Evolutionary conservation across 2,797 vertebrate species (phyloP).

Genomic region (Eulemur coronatus): DNA sequence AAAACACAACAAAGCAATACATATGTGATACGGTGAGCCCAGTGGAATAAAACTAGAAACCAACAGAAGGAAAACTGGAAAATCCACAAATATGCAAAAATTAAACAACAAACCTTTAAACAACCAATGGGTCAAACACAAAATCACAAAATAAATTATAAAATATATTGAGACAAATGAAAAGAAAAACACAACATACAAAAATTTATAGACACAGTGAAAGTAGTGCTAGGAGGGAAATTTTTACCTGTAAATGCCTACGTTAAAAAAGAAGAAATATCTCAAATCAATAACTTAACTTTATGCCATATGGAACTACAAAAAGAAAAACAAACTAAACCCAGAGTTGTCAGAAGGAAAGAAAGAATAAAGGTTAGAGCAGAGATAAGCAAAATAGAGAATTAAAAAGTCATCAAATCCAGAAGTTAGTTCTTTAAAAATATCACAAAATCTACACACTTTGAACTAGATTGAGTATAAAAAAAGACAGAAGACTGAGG

Average conservation of each 20-base stretch:
- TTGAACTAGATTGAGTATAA: not conserved
- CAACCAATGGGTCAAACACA: not conserved
- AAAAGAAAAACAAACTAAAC: not conserved
- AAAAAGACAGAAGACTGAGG: not conserved
- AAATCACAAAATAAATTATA: not conserved
- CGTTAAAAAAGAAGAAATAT: not conserved
- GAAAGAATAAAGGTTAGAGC: not conserved
- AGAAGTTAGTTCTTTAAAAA: not conserved
- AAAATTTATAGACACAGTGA: not conserved
- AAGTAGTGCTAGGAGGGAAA: not conserved
- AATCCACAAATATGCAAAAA: not conserved
- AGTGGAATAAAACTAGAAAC: not conserved
- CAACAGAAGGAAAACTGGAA: not conserved
- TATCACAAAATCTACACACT: not conserved
- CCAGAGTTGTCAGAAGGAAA: not conserved
- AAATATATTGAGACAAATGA: not conserved
- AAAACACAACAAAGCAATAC: not conserved
- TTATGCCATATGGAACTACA: not conserved
- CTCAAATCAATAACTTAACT: not conserved
- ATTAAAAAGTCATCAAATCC: not conserved
- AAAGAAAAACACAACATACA: not conserved
- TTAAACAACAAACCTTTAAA: not conserved
- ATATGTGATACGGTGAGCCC: not conserved
- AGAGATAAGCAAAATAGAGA: not conserved
- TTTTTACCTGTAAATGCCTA: not conserved